Base-by-base conservation (phyloP, 64 coral and sea anemone species). In the Hydrozoanthus tunicans region DNA sequence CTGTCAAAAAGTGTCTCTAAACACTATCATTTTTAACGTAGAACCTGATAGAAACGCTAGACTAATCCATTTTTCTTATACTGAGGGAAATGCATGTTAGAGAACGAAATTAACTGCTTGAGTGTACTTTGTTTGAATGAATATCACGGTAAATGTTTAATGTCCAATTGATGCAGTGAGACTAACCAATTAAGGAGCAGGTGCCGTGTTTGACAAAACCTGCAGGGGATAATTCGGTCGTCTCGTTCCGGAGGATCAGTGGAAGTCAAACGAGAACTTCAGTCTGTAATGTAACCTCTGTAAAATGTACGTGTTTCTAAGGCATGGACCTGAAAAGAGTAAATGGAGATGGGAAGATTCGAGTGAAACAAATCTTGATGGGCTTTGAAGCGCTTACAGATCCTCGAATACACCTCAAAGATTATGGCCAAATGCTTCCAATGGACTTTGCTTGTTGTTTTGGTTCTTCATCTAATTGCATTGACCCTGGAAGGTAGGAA, bases 341-440 rank as follows among this genome's bases (percentile, higher is more conserved):
- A n/a, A 79, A 17, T n/a, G 15, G 54, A 79, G n/a, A 54, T 58
- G 17, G 17, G 8, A 58, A 58, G 14, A 58, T 58, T 79, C 14
- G 57, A 58, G 53, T 56, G 7, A 54, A 58, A 58, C 54, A 51
- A 14, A 79, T 14, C 54, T 79, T 79, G 6, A 79, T 58, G 77
- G 77, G 20, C 54, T 79, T 79, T 17, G 52, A 52, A 6, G 7
- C 4, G 54, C 54, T 20, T 8, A 23, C 5, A 23, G 3, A 15
- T 57, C 57, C 54, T 54, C 12, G 77, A 56, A 14, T 52, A 58
- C 15, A 58, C 77, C 63, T 65, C 63, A 65, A 65, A 54, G 77
- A 79, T 83, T 58, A 83, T 83, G 81, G 59, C 59, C 58, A 15
- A 3, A 17, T 17, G 59, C 59, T 83, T 83, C 65, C 17, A 83